These are phyloP conservation scores for Formica aserva DNA, from an alignment of 2,888 invertebrate genomes.

Conservation along the genomic window DNA sequence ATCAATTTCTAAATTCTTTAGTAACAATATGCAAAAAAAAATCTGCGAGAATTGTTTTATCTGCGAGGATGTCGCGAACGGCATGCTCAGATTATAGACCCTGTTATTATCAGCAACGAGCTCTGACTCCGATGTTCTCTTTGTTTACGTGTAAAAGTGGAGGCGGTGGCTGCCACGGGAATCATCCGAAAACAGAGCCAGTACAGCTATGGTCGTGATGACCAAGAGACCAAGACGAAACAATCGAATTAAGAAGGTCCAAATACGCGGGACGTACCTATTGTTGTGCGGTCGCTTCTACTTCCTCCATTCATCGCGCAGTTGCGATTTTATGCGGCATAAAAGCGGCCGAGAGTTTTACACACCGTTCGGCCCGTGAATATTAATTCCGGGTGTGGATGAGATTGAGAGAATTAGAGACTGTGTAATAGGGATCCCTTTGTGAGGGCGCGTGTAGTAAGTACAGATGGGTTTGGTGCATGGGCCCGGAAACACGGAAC, in stretches of 20 bases:
- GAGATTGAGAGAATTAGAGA: slow-evolving; percentile 68
- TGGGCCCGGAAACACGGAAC: slow-evolving; percentile 78
- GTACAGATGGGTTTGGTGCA: slow-evolving; percentile 84
- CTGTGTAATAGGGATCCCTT: slow-evolving; percentile 73
- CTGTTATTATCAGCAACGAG: slow-evolving; percentile 61
- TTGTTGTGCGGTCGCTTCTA: slow-evolving; percentile 66
- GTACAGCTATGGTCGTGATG: slow-evolving; percentile 80
- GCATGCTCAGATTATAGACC: slow-evolving; percentile 1
- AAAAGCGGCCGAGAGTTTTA: slow-evolving; percentile 63
- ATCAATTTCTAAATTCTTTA: slow-evolving; percentile 3
- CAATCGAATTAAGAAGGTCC: slow-evolving; percentile 77
- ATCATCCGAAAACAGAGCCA: slow-evolving; percentile 84
- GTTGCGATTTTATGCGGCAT: slow-evolving; percentile 71
- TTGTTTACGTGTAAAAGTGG: slow-evolving; percentile 82
- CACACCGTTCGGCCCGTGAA: slow-evolving; percentile 56
- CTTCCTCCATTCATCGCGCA: slow-evolving; percentile 71
- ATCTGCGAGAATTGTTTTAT: background rate
- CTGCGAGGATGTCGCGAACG: background rate
- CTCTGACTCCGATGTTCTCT: slow-evolving; percentile 79
- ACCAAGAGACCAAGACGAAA: slow-evolving; percentile 76
- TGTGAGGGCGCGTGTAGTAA: slow-evolving; percentile 82
- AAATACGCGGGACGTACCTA: slow-evolving; percentile 51
- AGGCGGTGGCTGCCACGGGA: slow-evolving; percentile 85
- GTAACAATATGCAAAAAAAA: background rate
- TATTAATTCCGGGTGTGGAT: slow-evolving; percentile 48